Evolutionary conservation across 2,113 vertebrate genomes (phyloP).

Genomic region (Otis tarda): DNA sequence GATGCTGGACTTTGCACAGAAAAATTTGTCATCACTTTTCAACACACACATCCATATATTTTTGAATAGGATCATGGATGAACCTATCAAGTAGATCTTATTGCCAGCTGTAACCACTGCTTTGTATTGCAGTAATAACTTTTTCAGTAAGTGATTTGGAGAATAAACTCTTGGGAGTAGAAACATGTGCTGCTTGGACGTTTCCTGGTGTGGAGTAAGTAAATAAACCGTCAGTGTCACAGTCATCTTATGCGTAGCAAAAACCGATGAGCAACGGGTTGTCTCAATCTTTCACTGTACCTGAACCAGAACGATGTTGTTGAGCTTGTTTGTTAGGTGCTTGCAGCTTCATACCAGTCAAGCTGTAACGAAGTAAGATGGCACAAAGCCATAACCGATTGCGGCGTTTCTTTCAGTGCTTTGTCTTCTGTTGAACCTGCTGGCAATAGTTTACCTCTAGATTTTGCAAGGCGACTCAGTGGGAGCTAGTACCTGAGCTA

Average conservation of each 20-base stretch:
- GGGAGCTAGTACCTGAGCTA: not conserved
- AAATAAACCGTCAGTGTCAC: not conserved
- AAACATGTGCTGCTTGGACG: accelerated
- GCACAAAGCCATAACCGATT: not conserved
- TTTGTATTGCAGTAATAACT: not conserved
- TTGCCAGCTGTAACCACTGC: not conserved
- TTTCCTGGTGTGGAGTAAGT: not conserved
- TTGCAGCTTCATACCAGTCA: not conserved
- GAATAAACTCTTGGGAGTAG: not conserved
- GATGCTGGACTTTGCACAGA: not conserved
- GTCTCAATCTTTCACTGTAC: not conserved
- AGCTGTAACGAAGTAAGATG: not conserved
- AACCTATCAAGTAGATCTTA: not conserved
- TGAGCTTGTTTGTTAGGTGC: not conserved
- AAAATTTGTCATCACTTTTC: not conserved
- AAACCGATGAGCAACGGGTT: not conserved
- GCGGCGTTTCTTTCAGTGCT: accelerated
- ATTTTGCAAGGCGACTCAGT: not conserved
- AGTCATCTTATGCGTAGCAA: not conserved
- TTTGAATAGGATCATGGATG: not conserved
- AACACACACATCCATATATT: not conserved
- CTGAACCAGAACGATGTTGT: not conserved
- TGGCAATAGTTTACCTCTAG: not conserved
- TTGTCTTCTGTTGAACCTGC: not conserved
- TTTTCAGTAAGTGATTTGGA: not conserved